Base-by-base conservation (phyloP, 2,113 vertebrate species). In the Helogale parvula region DNA sequence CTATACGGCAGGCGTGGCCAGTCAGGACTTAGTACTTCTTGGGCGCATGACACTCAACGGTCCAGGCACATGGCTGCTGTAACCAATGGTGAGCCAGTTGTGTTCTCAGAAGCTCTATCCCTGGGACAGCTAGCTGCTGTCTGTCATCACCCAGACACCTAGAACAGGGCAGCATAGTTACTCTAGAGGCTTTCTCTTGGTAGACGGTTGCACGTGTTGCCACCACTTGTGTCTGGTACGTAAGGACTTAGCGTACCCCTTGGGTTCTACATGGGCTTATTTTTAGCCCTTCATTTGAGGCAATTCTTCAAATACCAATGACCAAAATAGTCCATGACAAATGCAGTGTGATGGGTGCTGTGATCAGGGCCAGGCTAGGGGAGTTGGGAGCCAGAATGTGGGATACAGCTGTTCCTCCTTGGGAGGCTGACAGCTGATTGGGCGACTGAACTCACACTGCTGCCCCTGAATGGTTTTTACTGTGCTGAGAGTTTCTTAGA, bases 201-300 rank as follows among this genome's bases (percentile, higher is more conserved):
- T 45, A 17, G 65, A 31, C 13, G 1, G 35, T 50, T 38, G 3
- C 29, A 2, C 12, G 0, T 0, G 1, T 6, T 35, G 12, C 74
- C 45, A 74, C 86, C 13, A 4, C 23, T 29, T 9, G 63, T 25
- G 17, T 52, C 83, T 11, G 94, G 85, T n/a, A 38, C n/a, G 45
- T 47, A 50, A 71, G 57, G n/a, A 10, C 52, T 81, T 31, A 41
- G 82, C 19, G 2, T 16, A 4, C 12, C 7, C 10, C 8, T 1
- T 3, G 3, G 54, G 12, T 57, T 52, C 33, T 21, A 16, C 1
- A 0, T 23, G 91, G 35, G 2, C 19, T 52, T 72, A 17, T 16
- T 45, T 47, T 91, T 47, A 88, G 33, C 33, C 7, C 1, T 63
- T 33, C 8, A n/a, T 82, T 76, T 23, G 45, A 85, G 54, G 31